Conservation (phyloP, 2,113 vertebrate species). For the Sinocyclocheilus maitianheensis region DNA sequence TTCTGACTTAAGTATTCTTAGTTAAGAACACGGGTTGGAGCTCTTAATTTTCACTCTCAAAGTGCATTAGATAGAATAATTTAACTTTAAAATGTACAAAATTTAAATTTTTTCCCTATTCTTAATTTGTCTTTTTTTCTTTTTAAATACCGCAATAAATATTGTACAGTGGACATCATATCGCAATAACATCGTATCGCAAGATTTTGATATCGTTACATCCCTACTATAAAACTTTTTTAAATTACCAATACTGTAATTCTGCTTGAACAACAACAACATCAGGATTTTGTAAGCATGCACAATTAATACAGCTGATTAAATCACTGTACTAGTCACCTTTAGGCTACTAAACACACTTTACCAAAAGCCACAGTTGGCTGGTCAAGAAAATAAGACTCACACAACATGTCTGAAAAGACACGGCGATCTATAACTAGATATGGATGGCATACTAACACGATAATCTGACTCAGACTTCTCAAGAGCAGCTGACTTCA, state of each 20-base stretch:
- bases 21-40: too few species aligned
- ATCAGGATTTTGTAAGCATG: background rate
- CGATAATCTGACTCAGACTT: background rate
- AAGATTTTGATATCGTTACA: too few species aligned
- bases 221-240: too few species aligned
- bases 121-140: too few species aligned
- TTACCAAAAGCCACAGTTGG: background rate
- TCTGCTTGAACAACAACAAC: background rate
- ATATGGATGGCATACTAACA: background rate
- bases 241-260: background rate
- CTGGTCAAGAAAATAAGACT: background rate
- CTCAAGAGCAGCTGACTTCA: background rate
- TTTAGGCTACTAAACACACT: background rate
- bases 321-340: background rate
- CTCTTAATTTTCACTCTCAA: too few species aligned
- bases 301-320: background rate
- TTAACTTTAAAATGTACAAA: too few species aligned
- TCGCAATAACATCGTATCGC: too few species aligned
- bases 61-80: too few species aligned
- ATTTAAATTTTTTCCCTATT: too few species aligned
- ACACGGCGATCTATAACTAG: background rate
- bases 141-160: too few species aligned
- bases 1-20: too few species aligned
- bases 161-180: too few species aligned
- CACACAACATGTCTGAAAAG: background rate